Evolutionary conservation across 2,113 vertebrate genomes (phyloP), one percentile per base, ranked within the genome.

Genomic region (Bubo scandiacus): DNA sequence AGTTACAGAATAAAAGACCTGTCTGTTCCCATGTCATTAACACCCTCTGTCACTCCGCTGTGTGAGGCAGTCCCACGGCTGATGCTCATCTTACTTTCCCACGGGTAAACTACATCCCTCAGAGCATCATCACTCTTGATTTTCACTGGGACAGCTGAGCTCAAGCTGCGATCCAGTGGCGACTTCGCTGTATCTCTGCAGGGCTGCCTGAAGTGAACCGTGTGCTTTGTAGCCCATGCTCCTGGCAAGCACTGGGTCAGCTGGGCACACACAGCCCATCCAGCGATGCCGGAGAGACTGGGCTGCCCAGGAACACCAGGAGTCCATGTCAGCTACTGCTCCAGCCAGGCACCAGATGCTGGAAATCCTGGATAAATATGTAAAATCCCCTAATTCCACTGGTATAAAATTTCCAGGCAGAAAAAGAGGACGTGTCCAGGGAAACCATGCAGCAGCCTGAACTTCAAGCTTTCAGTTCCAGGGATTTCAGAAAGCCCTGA

Each of bases 401-500:
- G n/a, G 86, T 96, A 73, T 92, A 81, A 92, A 81, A 71, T 95
- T 94, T 94, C 95, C 88, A 94, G 54, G 75, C 58, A 49, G 52
- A 80, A 90, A 63, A 88, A 47, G 27, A 74, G 21, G 36, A 77
- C 3, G 8, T 45, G 75, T 88, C 91, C 75, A 94, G 25, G 59
- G 83, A 92, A 96, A 91, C 26, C 42, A 20, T 14, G 20, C 58
- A 73, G 22, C 30, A 83, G 67, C 51, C 80, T 88, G 79, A 90
- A 86, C 88, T 74, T 70, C 63, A 59, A 23, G 80, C 15, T 81
- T 70, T 88, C 75, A 3, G 80, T 92, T 95, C 95, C 96, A 96
- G 68, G 86, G 88, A 88, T 94, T 96, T 93, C 82, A 90, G 79
- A 94, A 92, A 92, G 55, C n/a, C 59, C 45, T 92, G 94, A 83